Base-by-base conservation (phyloP, 2,888 invertebrate genomes). In the Unio delphinus region DNA sequence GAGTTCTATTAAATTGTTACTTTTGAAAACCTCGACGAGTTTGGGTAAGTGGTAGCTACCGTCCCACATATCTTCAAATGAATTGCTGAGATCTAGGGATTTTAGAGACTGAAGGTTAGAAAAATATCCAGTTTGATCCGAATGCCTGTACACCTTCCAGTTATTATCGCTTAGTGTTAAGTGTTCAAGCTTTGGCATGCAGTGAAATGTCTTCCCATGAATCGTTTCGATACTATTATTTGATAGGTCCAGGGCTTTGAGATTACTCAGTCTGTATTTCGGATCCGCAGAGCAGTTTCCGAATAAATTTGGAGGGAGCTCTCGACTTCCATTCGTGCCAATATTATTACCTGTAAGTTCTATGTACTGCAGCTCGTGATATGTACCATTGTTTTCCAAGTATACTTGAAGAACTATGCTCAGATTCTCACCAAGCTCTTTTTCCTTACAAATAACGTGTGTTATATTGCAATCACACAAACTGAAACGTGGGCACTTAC, bases 201-300 rank as follows among this genome's bases (percentile, higher is more conserved):
- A 82, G 57, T 82, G 81, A 55, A 83, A 81, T 28, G 78, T 75
- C 67, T 79, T 76, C 1, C 83, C 83, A 60, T 79, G 76, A 15
- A 83, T 75, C 23, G 18, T 62, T 7, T 60, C 18, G 5, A 83
- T 82, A n/a, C 61, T 63, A 56, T 83, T 82, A 34, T 69, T 56
- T 0, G 75, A 74, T 55, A 83, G 61, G 59, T 78, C 78, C 55
- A 83, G 45, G 1, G 60, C 18, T 30, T 63, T 74, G 26, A 83
- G 63, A 0, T 72, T 55, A 15, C 63, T 26, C 17, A 77, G 56
- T 17, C 59, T 56, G 26, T 76, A 61, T 15, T 61, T 56, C 4
- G 79, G 34, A 7, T 71, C 70, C 1, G 45, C 61, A 6, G 60
- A 34, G 61, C 83, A 83, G 7, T 72, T 69, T 4, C 83, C 79